These are phyloP conservation scores for Euwallacea fornicatus DNA, from an alignment of 1,140 invertebrate genomes.

Conservation along the genomic window DNA sequence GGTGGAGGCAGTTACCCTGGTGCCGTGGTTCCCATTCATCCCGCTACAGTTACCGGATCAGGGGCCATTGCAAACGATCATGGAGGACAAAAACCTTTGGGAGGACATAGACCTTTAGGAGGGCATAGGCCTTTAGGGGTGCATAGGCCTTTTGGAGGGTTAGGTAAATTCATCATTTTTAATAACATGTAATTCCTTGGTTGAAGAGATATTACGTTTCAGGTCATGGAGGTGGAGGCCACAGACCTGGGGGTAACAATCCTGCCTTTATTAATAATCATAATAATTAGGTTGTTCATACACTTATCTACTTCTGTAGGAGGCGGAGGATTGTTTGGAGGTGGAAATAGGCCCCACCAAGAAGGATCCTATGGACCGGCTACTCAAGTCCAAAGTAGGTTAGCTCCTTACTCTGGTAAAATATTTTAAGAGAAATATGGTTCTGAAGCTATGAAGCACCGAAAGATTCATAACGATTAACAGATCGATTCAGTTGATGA, in stretches of 20 bases:
- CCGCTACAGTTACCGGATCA: slow-evolving; percentile 11
- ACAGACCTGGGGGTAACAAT: slow-evolving; percentile 2
- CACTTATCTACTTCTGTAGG: too few species aligned
- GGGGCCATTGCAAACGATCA: not conserved
- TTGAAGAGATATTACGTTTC: too few species aligned
- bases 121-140: slow-evolving; percentile 16
- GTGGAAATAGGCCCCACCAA: not conserved
- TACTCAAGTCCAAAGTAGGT: too few species aligned
- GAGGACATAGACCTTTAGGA: slow-evolving; percentile 24
- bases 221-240: not conserved
- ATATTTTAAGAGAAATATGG: too few species aligned
- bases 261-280: too few species aligned
- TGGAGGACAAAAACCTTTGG: slow-evolving; percentile 30
- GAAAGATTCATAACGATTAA: too few species aligned
- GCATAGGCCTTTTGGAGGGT: not conserved
- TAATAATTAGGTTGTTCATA: too few species aligned
- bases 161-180: slow-evolving; percentile 2
- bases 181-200: not conserved
- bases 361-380: not conserved
- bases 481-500: too few species aligned
- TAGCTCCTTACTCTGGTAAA: too few species aligned
- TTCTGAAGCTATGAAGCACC: too few species aligned
- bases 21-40: not conserved
- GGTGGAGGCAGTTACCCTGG: slow-evolving; percentile 21
- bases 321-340: not conserved